Conservation (phyloP, 2,888 invertebrate species). For the Nephrocerus scutellatus region DNA sequence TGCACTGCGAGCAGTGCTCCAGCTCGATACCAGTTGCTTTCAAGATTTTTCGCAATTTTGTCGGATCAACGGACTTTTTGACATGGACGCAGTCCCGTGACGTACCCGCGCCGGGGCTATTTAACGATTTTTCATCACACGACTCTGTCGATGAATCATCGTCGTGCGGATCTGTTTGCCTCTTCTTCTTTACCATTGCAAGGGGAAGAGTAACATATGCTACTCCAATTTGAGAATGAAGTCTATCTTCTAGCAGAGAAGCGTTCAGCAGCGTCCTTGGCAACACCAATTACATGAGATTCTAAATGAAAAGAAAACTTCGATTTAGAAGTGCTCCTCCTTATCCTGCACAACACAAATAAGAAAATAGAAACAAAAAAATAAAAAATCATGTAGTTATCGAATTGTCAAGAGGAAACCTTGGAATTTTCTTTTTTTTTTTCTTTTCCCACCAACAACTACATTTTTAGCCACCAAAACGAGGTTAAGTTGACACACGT, state of each 20-base stretch:
- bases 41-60: constrained; percentile 54
- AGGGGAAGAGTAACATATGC: no score
- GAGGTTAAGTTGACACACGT: constrained; percentile 27
- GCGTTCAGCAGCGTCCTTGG: constrained; percentile 6
- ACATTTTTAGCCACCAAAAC: constrained; percentile 11
- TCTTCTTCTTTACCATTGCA: constrained; percentile 66
- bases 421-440: no score
- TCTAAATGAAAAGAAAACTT: no score
- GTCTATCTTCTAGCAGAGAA: constrained; percentile 3
- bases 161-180: constrained; percentile 61
- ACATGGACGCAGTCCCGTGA: constrained; percentile 60
- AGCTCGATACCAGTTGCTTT: constrained; percentile 51
- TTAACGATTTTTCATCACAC: constrained; percentile 59
- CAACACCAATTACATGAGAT: constrained; percentile 20
- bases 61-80: constrained; percentile 60
- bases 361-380: no score
- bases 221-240: no score
- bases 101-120: constrained; percentile 22
- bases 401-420: no score
- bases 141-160: constrained; percentile 65
- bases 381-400: no score
- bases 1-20: constrained; percentile 54
- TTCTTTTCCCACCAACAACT: no score
- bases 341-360: no score
- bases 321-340: no score